phyloP scores from a whole-genome alignment of 2,888 invertebrate genomes.

The Microctonus aethiopoides region DNA sequence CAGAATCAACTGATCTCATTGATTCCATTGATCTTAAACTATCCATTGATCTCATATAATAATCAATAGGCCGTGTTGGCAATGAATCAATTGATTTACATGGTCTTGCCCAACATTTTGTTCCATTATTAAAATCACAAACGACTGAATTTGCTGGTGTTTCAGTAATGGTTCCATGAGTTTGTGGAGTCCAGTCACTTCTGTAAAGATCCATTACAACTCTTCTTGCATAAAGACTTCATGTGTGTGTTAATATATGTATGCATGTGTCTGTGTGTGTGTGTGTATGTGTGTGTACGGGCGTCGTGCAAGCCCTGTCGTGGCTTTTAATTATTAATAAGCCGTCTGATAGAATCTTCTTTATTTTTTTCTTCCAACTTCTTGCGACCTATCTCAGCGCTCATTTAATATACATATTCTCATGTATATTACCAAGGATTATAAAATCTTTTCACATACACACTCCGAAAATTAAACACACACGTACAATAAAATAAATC shows the following conservation, averaged over 20 bases:
- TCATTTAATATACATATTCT: background rate
- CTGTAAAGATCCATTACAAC: slow-evolving; percentile 68
- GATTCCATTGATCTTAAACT: slow-evolving; percentile 65
- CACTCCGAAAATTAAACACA: too few species aligned
- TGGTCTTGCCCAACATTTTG: slow-evolving; percentile 62
- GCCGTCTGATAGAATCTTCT: background rate
- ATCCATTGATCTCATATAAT: slow-evolving; percentile 60
- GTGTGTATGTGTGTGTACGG: too few species aligned
- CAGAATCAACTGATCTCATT: slow-evolving; percentile 63
- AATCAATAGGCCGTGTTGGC: slow-evolving; percentile 63
- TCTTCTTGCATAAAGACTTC: slow-evolving; percentile 5
- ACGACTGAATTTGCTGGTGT: slow-evolving; percentile 21
- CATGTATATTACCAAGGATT: too few species aligned
- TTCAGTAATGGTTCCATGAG: slow-evolving; percentile 48
- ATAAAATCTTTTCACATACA: too few species aligned
- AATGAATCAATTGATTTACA: slow-evolving; percentile 63
- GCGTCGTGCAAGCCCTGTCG: too few species aligned
- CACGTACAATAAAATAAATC: too few species aligned
- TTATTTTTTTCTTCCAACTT: too few species aligned
- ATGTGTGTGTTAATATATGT: too few species aligned
- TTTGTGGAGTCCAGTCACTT: slow-evolving; percentile 65
- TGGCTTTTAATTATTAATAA: background rate
- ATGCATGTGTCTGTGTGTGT: background rate
- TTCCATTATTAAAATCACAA: slow-evolving; percentile 34
- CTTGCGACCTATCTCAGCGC: background rate